Evolutionary conservation across 2,113 vertebrate species (phyloP).

Genomic region (Actenoides lindsayi): DNA sequence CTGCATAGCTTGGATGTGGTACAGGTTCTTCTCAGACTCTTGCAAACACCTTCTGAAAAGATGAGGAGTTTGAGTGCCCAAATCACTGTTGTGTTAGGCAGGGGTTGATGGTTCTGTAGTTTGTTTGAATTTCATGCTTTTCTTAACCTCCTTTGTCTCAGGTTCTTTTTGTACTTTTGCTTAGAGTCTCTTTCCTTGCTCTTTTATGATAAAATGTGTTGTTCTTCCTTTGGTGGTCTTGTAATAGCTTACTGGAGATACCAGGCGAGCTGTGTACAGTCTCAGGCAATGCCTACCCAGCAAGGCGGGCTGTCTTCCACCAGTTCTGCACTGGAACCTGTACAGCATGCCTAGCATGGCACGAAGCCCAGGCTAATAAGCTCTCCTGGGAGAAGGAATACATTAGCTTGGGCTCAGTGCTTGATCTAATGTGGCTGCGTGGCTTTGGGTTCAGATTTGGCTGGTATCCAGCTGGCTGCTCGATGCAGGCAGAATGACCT

Average conservation of each 20-base stretch:
- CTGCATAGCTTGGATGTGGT: constrained; percentile 51
- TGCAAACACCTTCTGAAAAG: not conserved
- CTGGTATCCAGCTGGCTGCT: not conserved
- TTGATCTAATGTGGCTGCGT: not conserved
- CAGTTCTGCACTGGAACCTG: not conserved
- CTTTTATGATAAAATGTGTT: not conserved
- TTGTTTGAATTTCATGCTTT: not conserved
- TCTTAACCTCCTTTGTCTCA: not conserved
- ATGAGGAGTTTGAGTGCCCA: not conserved
- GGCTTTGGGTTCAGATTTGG: not conserved
- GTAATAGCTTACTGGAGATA: rapidly evolving
- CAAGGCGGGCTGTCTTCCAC: not conserved
- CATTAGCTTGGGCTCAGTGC: not conserved
- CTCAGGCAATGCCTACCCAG: not conserved
- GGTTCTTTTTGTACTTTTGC: not conserved
- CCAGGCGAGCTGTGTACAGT: not conserved
- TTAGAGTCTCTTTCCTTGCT: not conserved
- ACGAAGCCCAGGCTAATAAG: not conserved
- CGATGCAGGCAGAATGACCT: not conserved
- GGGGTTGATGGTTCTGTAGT: not conserved
- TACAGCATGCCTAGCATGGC: not conserved
- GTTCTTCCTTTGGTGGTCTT: not conserved
- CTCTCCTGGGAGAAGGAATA: not conserved
- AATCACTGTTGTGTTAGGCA: not conserved
- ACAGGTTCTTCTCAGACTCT: not conserved